Conservation (phyloP, 2,113 vertebrate species). For the Podilymbus podiceps region DNA sequence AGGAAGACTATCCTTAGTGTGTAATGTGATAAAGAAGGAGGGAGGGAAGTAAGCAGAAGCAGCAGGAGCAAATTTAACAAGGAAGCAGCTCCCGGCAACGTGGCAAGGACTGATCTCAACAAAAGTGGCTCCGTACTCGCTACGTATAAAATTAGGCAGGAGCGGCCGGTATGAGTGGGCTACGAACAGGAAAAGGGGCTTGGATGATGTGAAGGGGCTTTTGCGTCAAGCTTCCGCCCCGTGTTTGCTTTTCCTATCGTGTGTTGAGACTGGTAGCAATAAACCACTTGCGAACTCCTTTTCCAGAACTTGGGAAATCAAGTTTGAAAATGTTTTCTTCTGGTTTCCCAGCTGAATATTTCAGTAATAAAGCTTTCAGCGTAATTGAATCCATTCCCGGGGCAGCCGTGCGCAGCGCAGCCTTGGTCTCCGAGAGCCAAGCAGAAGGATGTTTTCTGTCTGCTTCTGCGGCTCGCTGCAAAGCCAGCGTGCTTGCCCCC, state of each 20-base stretch:
- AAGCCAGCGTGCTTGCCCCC: not conserved
- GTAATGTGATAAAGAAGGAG: not conserved
- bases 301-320: not conserved
- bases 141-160: not conserved
- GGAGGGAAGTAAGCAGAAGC: not conserved
- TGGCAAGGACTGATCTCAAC: not conserved
- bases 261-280: not conserved
- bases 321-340: slow-evolving; percentile 25
- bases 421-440: not conserved
- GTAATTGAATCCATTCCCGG: not conserved
- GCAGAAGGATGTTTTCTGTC: not conserved
- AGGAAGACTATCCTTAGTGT: not conserved
- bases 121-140: not conserved
- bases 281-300: slow-evolving; percentile 6
- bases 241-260: not conserved
- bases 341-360: slow-evolving; percentile 11
- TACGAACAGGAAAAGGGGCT: not conserved
- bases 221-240: not conserved
- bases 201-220: not conserved
- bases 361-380: not conserved
- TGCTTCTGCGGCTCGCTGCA: not conserved
- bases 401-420: not conserved
- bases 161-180: not conserved
- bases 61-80: not conserved
- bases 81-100: not conserved